phyloP scores from a whole-genome alignment of 2,888 invertebrate species.

The Trileptium ribeirensis region DNA sequence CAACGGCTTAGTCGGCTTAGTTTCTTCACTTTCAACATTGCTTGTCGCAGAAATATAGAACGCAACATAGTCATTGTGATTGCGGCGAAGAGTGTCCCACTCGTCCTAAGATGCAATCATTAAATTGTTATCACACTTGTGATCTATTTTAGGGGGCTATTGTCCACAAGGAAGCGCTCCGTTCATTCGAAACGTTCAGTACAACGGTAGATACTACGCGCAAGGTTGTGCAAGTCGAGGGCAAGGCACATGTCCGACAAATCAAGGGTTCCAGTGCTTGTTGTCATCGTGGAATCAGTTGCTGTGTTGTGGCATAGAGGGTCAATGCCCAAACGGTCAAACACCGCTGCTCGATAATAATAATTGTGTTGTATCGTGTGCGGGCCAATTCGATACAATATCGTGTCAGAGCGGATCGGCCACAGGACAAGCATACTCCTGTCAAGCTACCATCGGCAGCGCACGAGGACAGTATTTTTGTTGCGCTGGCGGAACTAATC shows the following conservation, averaged over 20 bases:
- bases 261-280: slow-evolving; percentile 6
- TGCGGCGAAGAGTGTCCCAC: too few relatives aligned
- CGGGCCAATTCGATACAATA: not conserved
- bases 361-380: not conserved
- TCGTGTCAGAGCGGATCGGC: not conserved
- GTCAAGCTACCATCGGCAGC: not conserved
- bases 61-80: too few relatives aligned
- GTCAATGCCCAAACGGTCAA: not conserved
- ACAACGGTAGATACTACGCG: not conserved
- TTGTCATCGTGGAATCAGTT: not conserved
- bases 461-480: slow-evolving; percentile 4
- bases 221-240: not conserved
- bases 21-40: too few relatives aligned
- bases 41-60: too few relatives aligned
- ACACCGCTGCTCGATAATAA: not conserved
- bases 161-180: not conserved
- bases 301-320: slow-evolving; percentile 1
- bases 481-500: slow-evolving; percentile 3
- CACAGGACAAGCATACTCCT: too few relatives aligned
- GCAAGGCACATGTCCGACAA: not conserved
- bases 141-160: slow-evolving; percentile 13
- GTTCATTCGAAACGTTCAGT: not conserved
- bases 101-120: too few relatives aligned
- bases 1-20: too few relatives aligned
- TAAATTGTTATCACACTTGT: too few relatives aligned